Base-by-base conservation (phyloP, 2,888 invertebrate genomes). In the Candidula unifasciata region DNA sequence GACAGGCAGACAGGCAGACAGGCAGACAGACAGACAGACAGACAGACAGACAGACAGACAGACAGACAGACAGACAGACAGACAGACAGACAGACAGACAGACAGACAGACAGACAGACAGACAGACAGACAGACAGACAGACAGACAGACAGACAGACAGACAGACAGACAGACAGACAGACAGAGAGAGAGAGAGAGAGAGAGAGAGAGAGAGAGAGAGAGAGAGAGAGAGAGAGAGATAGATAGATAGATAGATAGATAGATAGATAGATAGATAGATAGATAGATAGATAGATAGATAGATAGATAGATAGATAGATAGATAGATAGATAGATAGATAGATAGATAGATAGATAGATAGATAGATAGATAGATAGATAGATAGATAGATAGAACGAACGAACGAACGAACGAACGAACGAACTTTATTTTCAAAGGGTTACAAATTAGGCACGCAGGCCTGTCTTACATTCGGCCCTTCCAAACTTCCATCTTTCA, bases 21-120 rank as follows among this genome's bases (percentile, higher is more conserved):
- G n/a, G n/a, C n/a, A n/a, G n/a, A n/a, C n/a, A n/a, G n/a, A n/a
- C 5, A 60, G 10, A 60, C 5, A 60, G 10, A 60, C 3, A 8
- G 60, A 60, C 10, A 60, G 10, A 64, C 3, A 64, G 79, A 79
- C 35, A 64, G 60, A 73, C 54, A 82, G 81, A 73, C 27, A 82
- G 73, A 73, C 30, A 73, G 60, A 73, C 30, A 73, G 74, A 57
- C 18, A 79, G 64, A 79, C 18, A 79, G 64, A 64, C 13, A 79
- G 79, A 79, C 13, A 79, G 79, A 79, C 13, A 79, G 64, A 64
- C 13, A 79, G 35, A 64, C 2, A 79, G 35, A 79, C 13, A 79
- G 35, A 60, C 24, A 60, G 10, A 60, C 24, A 60, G 10, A 60
- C n/a, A 60, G 10, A 60, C 24, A 60, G 60, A 60, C 3, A 60